These are phyloP conservation scores for Mus musculus DNA, from an alignment of 2,113 vertebrate species.

Conservation along the genomic window DNA sequence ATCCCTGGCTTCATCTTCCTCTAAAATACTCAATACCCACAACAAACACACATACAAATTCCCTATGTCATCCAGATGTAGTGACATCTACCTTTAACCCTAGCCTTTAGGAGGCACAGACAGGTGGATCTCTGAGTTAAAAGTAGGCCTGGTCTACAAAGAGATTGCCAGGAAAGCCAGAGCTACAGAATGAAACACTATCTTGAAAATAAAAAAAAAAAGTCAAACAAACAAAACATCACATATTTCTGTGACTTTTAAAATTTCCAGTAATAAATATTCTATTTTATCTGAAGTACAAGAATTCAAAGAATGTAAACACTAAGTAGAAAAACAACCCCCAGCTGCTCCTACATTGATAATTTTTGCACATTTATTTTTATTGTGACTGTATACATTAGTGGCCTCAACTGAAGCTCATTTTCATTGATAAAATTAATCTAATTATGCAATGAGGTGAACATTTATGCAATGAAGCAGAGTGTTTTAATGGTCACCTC, in stretches of 20 bases:
- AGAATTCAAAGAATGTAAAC: neutral
- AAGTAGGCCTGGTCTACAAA: neutral
- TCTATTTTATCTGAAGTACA: neutral
- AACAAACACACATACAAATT: neutral
- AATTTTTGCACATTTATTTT: neutral
- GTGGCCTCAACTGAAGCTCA: neutral
- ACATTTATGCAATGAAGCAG: too few species aligned
- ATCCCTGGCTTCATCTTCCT: neutral
- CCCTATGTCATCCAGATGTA: neutral
- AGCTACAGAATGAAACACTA: neutral
- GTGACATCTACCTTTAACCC: neutral
- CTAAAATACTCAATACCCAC: neutral
- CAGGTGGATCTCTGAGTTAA: neutral
- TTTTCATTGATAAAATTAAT: neutral
- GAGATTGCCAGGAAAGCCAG: neutral
- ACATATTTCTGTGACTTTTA: neutral
- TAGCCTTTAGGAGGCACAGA: too few species aligned
- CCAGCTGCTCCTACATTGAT: neutral
- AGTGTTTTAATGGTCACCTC: neutral
- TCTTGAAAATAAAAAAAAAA: neutral
- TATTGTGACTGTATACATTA: neutral
- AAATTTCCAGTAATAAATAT: neutral
- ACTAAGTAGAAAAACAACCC: neutral
- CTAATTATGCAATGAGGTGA: neutral
- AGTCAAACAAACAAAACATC: neutral